These are phyloP conservation scores for Notothenia rossii DNA, from an alignment of 2,113 vertebrate genomes.

Conservation along the genomic window DNA sequence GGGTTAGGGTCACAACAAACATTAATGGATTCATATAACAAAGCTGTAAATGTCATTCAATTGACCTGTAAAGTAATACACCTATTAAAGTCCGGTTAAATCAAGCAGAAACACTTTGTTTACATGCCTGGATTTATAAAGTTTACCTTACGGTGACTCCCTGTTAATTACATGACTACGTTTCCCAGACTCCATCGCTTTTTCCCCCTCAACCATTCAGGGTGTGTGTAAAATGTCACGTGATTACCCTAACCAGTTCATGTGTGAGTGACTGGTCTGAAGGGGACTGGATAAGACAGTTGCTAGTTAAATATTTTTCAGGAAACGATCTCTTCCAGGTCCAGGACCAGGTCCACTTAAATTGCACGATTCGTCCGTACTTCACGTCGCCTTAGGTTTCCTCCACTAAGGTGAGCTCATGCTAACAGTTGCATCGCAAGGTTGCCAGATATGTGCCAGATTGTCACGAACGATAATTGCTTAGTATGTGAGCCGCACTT, in stretches of 20 bases:
- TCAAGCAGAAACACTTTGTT: not conserved
- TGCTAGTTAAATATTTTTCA: not conserved
- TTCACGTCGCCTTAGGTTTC: not conserved
- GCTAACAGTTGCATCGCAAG: not conserved
- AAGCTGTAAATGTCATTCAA: not conserved
- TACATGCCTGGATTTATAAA: not conserved
- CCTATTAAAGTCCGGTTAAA: not conserved
- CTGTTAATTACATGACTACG: not conserved
- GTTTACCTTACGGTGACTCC: not conserved
- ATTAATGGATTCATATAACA: not conserved
- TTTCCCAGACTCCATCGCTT: slow-evolving; percentile 6
- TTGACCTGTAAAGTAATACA: not conserved
- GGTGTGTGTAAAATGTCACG: slow-evolving; percentile 4
- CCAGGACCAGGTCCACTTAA: not conserved
- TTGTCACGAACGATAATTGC: not conserved
- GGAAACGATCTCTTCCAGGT: not conserved
- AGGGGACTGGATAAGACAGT: not conserved
- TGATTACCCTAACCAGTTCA: slow-evolving; percentile 7
- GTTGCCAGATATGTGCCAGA: not conserved
- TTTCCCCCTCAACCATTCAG: slow-evolving; percentile 41
- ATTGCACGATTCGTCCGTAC: not conserved
- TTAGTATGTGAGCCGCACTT: not conserved
- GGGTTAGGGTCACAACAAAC: too few relatives aligned
- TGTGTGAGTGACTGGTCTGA: slow-evolving; percentile 11
- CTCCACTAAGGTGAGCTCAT: slow-evolving; percentile 44